Conservation (phyloP, 1,140 invertebrate genomes). For the Pteromalus puparum region DNA sequence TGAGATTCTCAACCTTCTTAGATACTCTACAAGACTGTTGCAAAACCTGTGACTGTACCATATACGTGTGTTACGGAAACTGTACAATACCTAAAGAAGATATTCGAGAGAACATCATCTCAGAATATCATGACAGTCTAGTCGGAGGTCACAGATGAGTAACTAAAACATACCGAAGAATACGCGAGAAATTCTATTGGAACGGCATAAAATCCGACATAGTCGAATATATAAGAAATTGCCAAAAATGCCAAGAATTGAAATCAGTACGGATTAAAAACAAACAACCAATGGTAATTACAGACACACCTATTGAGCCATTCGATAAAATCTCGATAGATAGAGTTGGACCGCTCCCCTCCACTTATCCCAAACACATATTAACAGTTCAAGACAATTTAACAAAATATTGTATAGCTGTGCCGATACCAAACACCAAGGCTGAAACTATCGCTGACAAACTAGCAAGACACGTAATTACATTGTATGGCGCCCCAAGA, state of each 20-base stretch:
- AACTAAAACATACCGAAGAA: no score
- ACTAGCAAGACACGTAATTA: neutral
- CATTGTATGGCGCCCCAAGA: neutral
- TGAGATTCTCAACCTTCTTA: neutral
- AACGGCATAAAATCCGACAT: no score
- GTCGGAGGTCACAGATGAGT: no score
- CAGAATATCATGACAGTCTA: neutral
- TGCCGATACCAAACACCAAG: neutral
- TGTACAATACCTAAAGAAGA: neutral
- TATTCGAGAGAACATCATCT: neutral
- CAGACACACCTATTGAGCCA: no score
- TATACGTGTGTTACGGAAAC: neutral
- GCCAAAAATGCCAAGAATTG: no score
- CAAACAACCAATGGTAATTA: no score
- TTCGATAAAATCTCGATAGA: no score
- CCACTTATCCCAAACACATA: neutral
- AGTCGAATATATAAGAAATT: no score
- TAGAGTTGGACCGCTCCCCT: neutral
- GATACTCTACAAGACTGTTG: no score
- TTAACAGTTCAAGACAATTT: slow-evolving; percentile 2
- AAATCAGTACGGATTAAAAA: no score
- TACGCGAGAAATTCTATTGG: no score
- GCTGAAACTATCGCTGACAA: neutral
- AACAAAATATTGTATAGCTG: neutral
- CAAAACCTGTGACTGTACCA: no score